Evolutionary conservation across 2,888 invertebrate species (phyloP).

Genomic region (Ophioninae sp.): DNA sequence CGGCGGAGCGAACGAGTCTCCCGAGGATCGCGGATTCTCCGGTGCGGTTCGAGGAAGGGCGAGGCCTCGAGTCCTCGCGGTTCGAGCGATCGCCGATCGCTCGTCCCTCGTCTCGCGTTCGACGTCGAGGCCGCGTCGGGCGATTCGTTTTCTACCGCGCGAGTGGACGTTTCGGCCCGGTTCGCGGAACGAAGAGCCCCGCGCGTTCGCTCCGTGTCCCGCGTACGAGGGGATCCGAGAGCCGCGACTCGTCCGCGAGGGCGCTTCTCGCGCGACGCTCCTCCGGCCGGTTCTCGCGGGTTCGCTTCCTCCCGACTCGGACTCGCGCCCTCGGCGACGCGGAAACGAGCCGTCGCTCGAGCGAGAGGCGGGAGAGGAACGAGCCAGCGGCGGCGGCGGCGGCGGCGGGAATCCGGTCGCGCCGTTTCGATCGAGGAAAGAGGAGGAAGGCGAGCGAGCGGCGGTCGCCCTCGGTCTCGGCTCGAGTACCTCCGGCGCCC

Average conservation of each 20-base stretch:
- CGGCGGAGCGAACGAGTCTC: too few species aligned
- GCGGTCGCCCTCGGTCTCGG: conserved; percentile 56
- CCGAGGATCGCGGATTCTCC: too few species aligned
- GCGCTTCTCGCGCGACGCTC: conserved; percentile 50
- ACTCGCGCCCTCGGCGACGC: conserved; percentile 64
- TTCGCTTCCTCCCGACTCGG: conserved; percentile 39
- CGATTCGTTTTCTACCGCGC: not conserved
- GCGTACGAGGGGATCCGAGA: conserved; percentile 35
- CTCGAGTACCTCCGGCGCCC: conserved; percentile 22
- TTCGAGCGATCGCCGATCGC: too few species aligned
- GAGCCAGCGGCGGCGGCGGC: not conserved
- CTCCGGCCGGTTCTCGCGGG: conserved; percentile 45
- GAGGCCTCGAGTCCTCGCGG: too few species aligned
- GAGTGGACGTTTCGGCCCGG: not conserved
- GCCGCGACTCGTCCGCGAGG: conserved; percentile 57
- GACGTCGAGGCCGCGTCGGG: too few species aligned
- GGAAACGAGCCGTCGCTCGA: too few species aligned
- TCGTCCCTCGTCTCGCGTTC: too few species aligned
- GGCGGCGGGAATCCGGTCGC: conserved; percentile 28
- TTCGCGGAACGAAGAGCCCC: not conserved
- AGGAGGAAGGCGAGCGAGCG: conserved; percentile 39
- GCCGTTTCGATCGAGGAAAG: conserved; percentile 25
- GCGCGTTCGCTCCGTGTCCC: conserved; percentile 16
- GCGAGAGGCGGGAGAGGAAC: conserved; percentile 24
- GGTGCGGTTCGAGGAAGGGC: too few species aligned